phyloP scores from a whole-genome alignment of 1,140 invertebrate genomes.

The Chlorops oryzae region DNA sequence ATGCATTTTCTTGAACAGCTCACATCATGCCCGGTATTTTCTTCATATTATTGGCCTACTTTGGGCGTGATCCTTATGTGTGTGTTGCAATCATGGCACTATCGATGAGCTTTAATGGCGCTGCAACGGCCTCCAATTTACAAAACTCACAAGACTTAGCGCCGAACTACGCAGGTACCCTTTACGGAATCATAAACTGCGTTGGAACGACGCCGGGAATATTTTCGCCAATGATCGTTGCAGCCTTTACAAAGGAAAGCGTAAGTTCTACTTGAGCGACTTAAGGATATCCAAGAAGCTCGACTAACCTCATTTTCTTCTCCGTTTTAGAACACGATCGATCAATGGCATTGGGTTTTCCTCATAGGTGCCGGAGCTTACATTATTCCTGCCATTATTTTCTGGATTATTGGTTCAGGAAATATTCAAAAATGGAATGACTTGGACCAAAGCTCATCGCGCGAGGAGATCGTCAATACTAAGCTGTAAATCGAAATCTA shows the following conservation, averaged over 20 bases:
- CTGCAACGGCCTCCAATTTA: conserved; percentile 73
- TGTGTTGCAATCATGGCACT: conserved; percentile 64
- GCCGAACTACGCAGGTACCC: conserved; percentile 70
- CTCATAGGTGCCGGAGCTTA: conserved; percentile 67
- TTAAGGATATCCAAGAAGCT: neutral
- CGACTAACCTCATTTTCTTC: neutral
- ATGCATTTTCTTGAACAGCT: too few relatives aligned
- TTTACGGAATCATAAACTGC: conserved; percentile 69
- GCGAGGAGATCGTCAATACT: conserved; percentile 38
- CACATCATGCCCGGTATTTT: conserved; percentile 64
- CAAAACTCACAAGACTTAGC: conserved; percentile 66
- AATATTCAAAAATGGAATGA: conserved; percentile 63
- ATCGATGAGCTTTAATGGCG: conserved; percentile 75
- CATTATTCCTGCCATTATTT: conserved; percentile 59
- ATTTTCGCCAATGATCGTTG: conserved; percentile 65
- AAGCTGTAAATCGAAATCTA: conserved; percentile 40
- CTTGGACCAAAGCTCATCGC: conserved; percentile 26
- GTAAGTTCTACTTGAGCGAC: conserved; percentile 45
- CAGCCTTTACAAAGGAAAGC: conserved; percentile 58
- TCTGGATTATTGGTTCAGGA: conserved; percentile 61
- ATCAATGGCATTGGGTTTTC: conserved; percentile 73
- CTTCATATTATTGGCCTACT: conserved; percentile 59
- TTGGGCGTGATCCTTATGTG: conserved; percentile 57
- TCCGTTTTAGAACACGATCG: conserved; percentile 62
- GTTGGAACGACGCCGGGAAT: conserved; percentile 67